phyloP scores from a whole-genome alignment of 2,888 invertebrate genomes.

The Lapara coniferarum region DNA sequence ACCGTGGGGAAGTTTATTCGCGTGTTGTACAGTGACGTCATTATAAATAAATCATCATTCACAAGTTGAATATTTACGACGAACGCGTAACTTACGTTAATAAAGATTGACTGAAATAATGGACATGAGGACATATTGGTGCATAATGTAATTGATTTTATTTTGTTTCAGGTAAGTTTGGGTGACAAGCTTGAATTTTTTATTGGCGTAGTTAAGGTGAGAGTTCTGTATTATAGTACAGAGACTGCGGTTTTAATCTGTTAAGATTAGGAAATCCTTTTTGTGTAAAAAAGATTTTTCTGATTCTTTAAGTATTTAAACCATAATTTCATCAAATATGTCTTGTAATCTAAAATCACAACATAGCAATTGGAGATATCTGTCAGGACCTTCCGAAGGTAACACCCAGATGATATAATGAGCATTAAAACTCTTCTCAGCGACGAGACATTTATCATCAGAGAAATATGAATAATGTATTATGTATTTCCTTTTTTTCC shows the following conservation, averaged over 20 bases:
- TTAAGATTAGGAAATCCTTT: too few relatives aligned
- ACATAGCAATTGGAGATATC: neutral
- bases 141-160: neutral
- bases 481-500: conserved; percentile 1
- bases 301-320: too few relatives aligned
- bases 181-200: neutral
- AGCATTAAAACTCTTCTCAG: neutral
- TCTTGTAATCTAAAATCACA: neutral
- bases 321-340: too few relatives aligned
- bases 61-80: neutral
- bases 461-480: conserved; percentile 11
- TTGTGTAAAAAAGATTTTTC: too few relatives aligned
- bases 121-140: neutral
- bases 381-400: neutral
- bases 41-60: conserved; percentile 4
- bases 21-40: neutral
- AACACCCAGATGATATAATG: neutral
- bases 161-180: conserved; percentile 22
- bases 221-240: too few relatives aligned
- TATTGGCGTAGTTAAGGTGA: neutral
- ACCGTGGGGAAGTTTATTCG: neutral
- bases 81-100: neutral
- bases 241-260: too few relatives aligned
- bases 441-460: neutral
- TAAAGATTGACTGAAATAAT: neutral